Base-by-base conservation (phyloP, 2,113 vertebrate genomes). In the Glaucidium brasilianum region DNA sequence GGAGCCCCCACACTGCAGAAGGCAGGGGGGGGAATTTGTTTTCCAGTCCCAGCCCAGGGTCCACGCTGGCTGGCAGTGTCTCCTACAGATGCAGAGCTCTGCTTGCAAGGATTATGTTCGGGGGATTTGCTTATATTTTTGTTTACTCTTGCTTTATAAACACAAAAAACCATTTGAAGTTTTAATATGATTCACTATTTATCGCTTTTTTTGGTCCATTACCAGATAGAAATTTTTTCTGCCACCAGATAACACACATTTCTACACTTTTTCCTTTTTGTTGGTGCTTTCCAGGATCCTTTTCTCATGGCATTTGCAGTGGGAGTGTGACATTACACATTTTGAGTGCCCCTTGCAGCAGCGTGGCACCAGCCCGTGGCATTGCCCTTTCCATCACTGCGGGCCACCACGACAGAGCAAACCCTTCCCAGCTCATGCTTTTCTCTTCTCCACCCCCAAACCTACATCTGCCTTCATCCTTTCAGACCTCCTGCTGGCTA, bases 101-200 rank as follows among this genome's bases (percentile, higher is more conserved):
- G 9, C 13, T 53, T 34, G 32, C 29, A 15, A 67, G 83, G 69
- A 73, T 85, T 73, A 45, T 67, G 25, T 68, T 7, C 43, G 6
- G 52, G 17, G 37, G 41, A 41, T 58, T 71, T 41, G 77, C 5
- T 41, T 62, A 26, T 35, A 12, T 21, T 20, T 92, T 68, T 77
- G 59, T 81, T 85, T 77, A 26, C 63, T 68, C 30, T 30, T 25
- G 58, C 59, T 63, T 35, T 45, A 41, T 2, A 63, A 73, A 77
- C 34, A 39, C 59, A 64, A 29, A 4, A 55, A 73, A n/a, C 15
- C 9, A 2, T 63, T 26, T 76, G 68, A 88, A 73, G 39, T 32
- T n/a, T 26, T 15, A 11, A 11, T 29, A 12, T 0, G 0, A 39
- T 20, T 67, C 59, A 8, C 30, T 50, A 0, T 25, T 72, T 32